These are phyloP conservation scores for Nomia melanderi DNA, from an alignment of 1,140 invertebrate species.

Conservation along the genomic window DNA sequence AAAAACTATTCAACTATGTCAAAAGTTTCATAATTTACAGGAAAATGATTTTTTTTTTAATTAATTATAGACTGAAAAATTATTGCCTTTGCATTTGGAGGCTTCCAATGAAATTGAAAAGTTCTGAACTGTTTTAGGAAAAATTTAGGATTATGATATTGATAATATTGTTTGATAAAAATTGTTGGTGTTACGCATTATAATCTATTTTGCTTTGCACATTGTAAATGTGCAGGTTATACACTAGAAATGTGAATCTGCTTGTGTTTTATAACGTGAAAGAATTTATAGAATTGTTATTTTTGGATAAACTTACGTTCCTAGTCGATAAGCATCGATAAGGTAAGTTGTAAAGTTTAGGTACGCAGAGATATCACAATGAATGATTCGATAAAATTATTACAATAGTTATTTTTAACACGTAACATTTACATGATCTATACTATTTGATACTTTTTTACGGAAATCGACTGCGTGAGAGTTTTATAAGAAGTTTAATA, in stretches of 20 bases:
- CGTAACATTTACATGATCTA: neutral
- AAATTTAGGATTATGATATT: neutral
- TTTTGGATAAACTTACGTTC: neutral
- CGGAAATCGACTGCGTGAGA: neutral
- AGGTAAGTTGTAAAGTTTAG: conserved; percentile 30
- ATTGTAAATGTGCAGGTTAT: neutral
- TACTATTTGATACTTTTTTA: neutral
- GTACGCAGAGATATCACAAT: conserved; percentile 11
- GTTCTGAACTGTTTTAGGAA: neutral
- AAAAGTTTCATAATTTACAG: neutral
- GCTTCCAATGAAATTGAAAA: neutral
- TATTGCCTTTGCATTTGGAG: neutral
- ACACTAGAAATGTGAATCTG: neutral
- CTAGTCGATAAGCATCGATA: conserved; percentile 26
- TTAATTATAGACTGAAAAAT: neutral
- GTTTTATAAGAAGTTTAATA: too few relatives aligned
- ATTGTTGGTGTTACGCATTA: neutral
- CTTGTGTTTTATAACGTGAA: neutral
- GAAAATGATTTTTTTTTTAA: neutral
- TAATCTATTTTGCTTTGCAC: neutral
- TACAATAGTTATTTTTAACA: neutral
- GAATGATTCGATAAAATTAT: neutral
- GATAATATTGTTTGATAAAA: neutral
- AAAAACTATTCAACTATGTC: neutral
- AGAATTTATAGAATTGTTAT: neutral